Percentiles rank a stretch among this genome's conserved stretches.
phyloP scores from a whole-genome alignment of 2,888 invertebrate species.

The Drosophila mulleri region DNA sequence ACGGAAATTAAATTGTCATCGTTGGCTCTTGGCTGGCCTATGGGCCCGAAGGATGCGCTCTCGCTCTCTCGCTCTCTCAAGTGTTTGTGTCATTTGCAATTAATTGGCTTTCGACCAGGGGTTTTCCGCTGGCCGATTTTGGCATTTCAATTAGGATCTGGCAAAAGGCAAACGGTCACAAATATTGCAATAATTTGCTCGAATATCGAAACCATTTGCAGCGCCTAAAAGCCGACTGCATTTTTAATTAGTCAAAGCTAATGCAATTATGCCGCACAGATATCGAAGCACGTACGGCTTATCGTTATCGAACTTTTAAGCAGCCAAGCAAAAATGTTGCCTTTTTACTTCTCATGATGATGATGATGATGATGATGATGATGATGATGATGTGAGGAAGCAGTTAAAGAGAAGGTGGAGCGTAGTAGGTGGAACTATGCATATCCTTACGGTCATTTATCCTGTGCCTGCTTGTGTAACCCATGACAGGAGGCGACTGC shows the following conservation, averaged over 20 bases:
- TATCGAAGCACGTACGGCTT: slow-evolving; percentile 39
- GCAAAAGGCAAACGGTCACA: slow-evolving; percentile 51
- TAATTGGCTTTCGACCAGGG: slow-evolving; percentile 74
- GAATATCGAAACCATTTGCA: slow-evolving; percentile 43
- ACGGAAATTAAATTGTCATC: slow-evolving; percentile 76
- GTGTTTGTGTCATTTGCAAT: slow-evolving; percentile 78
- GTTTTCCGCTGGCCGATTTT: slow-evolving; percentile 62
- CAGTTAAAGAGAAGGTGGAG: too few species aligned
- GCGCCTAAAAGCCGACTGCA: slow-evolving; percentile 73
- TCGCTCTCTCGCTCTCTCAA: slow-evolving; percentile 29
- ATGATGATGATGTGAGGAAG: not conserved
- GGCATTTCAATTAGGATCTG: slow-evolving; percentile 70
- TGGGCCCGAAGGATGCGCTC: slow-evolving; percentile 54
- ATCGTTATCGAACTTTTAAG: slow-evolving; percentile 51
- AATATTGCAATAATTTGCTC: slow-evolving; percentile 66
- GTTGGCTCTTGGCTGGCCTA: slow-evolving; percentile 41
- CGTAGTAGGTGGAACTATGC: not conserved
- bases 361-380: slow-evolving; percentile 5
- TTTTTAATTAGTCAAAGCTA: slow-evolving; percentile 68
- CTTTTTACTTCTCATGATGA: slow-evolving; percentile 43
- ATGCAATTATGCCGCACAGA: slow-evolving; percentile 59
- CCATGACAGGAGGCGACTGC: slow-evolving; percentile 34
- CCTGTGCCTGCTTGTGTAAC: slow-evolving; percentile 46
- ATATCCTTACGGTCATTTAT: slow-evolving; percentile 39
- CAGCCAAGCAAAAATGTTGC: slow-evolving; percentile 33